Conservation (phyloP, 2,113 vertebrate species). For the Anhinga rufa region DNA sequence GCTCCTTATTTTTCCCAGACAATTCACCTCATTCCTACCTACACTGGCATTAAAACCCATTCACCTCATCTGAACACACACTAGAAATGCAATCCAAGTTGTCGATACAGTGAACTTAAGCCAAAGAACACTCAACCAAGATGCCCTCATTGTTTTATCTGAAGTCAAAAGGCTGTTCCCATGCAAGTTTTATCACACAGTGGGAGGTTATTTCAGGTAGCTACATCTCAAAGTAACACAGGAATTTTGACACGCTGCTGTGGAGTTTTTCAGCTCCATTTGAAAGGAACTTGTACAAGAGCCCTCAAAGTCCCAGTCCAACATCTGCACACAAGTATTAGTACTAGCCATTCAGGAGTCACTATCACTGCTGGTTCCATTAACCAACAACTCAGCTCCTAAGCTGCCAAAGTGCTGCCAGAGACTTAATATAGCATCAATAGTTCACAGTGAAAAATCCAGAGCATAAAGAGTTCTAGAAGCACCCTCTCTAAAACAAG, state of each 20-base stretch:
- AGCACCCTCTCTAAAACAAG: not conserved
- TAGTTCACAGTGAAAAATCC: not conserved
- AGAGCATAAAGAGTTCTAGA: not conserved
- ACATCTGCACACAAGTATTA: not conserved
- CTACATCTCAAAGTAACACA: not conserved
- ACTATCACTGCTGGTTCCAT: not conserved
- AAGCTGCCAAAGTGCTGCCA: not conserved
- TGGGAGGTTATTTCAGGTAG: not conserved
- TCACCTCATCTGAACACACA: not conserved
- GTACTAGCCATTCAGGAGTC: not conserved
- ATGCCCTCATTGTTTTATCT: not conserved
- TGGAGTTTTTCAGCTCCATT: not conserved
- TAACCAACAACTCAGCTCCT: not conserved
- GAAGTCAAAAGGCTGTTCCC: not conserved
- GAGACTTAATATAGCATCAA: not conserved
- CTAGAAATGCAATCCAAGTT: not conserved
- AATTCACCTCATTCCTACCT: not conserved
- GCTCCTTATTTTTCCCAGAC: not conserved
- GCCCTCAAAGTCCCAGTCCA: not conserved
- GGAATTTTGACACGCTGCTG: not conserved
- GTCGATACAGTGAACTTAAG: not conserved
- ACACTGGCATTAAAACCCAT: not conserved
- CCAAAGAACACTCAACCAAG: not conserved
- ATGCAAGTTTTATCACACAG: not conserved
- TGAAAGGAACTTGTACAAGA: not conserved